These are phyloP conservation scores for Coronaproctus castanopsis DNA, from an alignment of 2,888 invertebrate species.

Conservation along the genomic window DNA sequence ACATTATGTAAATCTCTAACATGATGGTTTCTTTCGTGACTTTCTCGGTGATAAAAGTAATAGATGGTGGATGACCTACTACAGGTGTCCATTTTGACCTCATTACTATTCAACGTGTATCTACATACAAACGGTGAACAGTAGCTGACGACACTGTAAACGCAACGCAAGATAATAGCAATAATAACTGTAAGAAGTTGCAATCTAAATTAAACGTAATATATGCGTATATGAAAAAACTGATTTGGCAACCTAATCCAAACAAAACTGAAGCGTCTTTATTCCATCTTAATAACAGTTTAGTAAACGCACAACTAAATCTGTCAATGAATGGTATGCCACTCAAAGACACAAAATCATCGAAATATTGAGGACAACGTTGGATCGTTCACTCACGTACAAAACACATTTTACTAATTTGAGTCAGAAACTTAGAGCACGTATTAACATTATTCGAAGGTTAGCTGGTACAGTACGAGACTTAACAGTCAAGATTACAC, in stretches of 20 bases:
- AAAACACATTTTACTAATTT: background rate
- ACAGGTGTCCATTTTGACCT: too few species aligned
- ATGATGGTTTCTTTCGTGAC: too few species aligned
- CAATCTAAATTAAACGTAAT: too few species aligned
- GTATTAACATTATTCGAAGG: background rate
- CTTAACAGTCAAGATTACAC: background rate
- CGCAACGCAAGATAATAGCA: too few species aligned
- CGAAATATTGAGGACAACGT: background rate
- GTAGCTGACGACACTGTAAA: too few species aligned
- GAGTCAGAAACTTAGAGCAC: background rate
- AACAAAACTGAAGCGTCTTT: background rate
- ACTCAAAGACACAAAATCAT: constrained; percentile 5
- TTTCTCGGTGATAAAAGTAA: too few species aligned
- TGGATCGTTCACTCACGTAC: background rate
- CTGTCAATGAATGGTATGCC: too few species aligned
- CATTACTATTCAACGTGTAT: too few species aligned
- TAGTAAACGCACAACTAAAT: background rate
- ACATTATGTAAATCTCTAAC: too few species aligned
- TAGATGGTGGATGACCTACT: too few species aligned
- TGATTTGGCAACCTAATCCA: background rate
- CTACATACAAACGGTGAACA: too few species aligned
- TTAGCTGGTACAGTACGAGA: background rate
- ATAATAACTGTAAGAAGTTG: too few species aligned
- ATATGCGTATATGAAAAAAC: background rate
- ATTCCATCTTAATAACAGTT: constrained; percentile 4